Conservation (phyloP, 2,113 vertebrate genomes). For the Chelonoidis abingdonii region DNA sequence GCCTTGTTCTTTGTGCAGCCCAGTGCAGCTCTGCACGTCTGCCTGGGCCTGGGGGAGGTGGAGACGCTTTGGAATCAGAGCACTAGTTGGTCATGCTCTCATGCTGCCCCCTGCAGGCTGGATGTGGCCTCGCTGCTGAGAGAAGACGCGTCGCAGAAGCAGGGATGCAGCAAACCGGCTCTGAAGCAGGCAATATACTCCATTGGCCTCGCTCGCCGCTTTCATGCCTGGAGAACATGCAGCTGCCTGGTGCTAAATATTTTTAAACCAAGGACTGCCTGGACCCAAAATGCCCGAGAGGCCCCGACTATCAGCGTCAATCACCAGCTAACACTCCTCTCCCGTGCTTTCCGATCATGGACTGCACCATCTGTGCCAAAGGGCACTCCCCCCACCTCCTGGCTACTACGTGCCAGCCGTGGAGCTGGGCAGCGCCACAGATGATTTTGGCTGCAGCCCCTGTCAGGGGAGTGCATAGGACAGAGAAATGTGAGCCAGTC, state of each 20-base stretch:
- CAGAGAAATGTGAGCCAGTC: neutral
- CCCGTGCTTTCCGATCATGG: rapidly evolving
- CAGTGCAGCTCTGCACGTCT: neutral
- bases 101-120: constrained; percentile 51
- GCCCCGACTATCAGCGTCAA: neutral
- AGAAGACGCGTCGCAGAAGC: neutral
- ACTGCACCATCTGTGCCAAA: neutral
- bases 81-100: constrained; percentile 28
- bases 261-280: neutral
- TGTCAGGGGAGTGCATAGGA: rapidly evolving
- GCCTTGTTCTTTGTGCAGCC: rapidly evolving
- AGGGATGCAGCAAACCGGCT: rapidly evolving
- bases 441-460: neutral
- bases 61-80: neutral
- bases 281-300: neutral
- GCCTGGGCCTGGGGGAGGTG: neutral
- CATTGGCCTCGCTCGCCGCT: rapidly evolving
- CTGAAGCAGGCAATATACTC: neutral
- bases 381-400: neutral
- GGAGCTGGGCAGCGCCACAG: neutral
- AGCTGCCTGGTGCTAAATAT: rapidly evolving
- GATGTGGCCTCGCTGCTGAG: rapidly evolving
- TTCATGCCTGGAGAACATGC: neutral
- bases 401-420: rapidly evolving
- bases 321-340: neutral